These are phyloP conservation scores for Pseudochirops cupreus DNA, from an alignment of 2,797 vertebrate genomes.

Conservation along the genomic window DNA sequence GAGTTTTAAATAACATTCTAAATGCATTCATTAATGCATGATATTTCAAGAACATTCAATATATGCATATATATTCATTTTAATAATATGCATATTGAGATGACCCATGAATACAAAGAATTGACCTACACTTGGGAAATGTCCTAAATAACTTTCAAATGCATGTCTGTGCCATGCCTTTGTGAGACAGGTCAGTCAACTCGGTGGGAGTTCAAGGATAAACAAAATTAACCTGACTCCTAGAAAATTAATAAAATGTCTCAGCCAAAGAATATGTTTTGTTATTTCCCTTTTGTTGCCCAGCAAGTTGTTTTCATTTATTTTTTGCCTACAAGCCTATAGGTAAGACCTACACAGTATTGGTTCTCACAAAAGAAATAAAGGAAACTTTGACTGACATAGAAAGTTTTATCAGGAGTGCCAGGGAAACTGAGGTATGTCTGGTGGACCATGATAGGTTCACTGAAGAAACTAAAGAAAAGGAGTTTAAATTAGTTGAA, in stretches of 20 bases:
- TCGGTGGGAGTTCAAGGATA: background rate
- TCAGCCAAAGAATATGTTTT: background rate
- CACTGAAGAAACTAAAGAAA: background rate
- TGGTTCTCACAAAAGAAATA: background rate
- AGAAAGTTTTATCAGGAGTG: background rate
- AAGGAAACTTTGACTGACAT: background rate
- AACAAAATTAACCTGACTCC: background rate
- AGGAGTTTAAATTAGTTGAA: background rate
- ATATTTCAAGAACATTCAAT: background rate
- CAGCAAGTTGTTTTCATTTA: background rate
- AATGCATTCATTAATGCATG: background rate
- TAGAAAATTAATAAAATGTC: background rate
- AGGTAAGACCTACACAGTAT: background rate
- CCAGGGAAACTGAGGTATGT: background rate
- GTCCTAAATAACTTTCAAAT: background rate
- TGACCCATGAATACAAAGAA: background rate
- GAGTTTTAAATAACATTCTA: background rate
- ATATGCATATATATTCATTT: background rate
- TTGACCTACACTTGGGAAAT: background rate
- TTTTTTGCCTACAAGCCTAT: background rate
- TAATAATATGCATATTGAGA: background rate
- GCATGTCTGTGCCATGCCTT: background rate
- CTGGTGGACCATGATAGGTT: background rate
- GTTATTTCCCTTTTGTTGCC: background rate
- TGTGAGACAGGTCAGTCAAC: background rate